Evolutionary conservation across 1,140 invertebrate species (phyloP), one percentile per base, ranked within the genome.

Genomic region (Aphaenogaster ashmeadi): DNA sequence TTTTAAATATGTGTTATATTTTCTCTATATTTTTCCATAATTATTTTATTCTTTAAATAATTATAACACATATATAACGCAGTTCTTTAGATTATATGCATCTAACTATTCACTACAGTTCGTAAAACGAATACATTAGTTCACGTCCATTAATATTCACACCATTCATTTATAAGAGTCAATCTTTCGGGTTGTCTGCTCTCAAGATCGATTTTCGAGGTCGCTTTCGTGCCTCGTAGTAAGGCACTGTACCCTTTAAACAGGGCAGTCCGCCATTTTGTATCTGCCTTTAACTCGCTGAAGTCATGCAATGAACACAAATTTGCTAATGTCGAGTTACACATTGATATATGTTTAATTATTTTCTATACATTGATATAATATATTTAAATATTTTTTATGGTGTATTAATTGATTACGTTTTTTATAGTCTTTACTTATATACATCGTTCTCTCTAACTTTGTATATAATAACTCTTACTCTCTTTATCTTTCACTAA

Each of bases 1-100:
- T 38, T 8, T 66, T 18, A 66, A 18, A 58, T 58, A 27, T 27
- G 27, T 27, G 27, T 64, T 64, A 18, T 36, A 11, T n/a, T 66
- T 64, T 64, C 33, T 18, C 15, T 18, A 38, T 11, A 66, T n/a
- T 38, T 64, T 3, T 38, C 33, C 6, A 36, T 36, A 13, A 62
- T 3, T 64, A 36, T 66, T 64, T 38, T 66, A n/a, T 9, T 66
- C n/a, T n/a, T n/a, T 66, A 66, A 66, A 66, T 38, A 66, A 66
- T 66, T 66, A 64, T 64, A 11, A 62, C 6, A 7, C 6, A 7
- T 33, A n/a, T 21, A 33, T 13, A n/a, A 74, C 18, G 1, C 8
- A n/a, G 1, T 41, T 36, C 5, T 36, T 27, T 60, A 27, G 33
- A 54, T n/a, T 38, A 36, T 56, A 36, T 27, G 27, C 27, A 27